Evolutionary conservation across 1,140 invertebrate species (phyloP), one percentile per base, ranked within the genome.

Genomic region (Trichogramma pretiosum): DNA sequence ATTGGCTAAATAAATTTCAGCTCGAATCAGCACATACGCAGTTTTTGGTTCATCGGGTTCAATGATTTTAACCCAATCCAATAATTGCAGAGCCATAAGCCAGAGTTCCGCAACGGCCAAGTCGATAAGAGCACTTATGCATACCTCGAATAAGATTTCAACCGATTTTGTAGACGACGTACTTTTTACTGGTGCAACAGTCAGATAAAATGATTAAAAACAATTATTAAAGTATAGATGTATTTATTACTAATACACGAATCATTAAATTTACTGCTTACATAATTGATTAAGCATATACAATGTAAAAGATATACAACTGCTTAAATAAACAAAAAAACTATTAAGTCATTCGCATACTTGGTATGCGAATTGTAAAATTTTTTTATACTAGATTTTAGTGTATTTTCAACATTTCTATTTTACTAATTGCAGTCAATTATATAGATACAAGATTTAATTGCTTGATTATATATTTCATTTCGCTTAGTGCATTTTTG

Each of bases 1-100:
- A 53, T 65, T 65, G 22, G 57, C 58, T 55, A 67, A 50, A 48
- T 58, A 62, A 54, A 65, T 61, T 45, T 66, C 57, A n/a, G 48
- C 53, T 7, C 57, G 47, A 5, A 66, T 44, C 3, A 66, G 30
- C 35, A 52, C 41, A 45, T 50, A 60, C 4, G 26, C 23, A n/a
- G 58, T 53, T 19, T 52, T 43, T 19, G 28, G 42, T 21, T 50
- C 42, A 5, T 57, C 11, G 8, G 50, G 14, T 5, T 51, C 32
- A 36, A 42, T 21, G 22, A 52, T 53, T 19, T 55, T 8, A 5
- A 64, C 18, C 16, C 21, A 39, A 40, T 56, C 54, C 9, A 65
- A 40, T 13, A 67, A 39, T 9, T 44, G 17, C 39, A 60, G 38
- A 8, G 63, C 63, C 46, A 60, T 24, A 8, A 60, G 26, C 61